phyloP scores from a whole-genome alignment of 2,888 invertebrate genomes.

The Brassicogethes aeneus region DNA sequence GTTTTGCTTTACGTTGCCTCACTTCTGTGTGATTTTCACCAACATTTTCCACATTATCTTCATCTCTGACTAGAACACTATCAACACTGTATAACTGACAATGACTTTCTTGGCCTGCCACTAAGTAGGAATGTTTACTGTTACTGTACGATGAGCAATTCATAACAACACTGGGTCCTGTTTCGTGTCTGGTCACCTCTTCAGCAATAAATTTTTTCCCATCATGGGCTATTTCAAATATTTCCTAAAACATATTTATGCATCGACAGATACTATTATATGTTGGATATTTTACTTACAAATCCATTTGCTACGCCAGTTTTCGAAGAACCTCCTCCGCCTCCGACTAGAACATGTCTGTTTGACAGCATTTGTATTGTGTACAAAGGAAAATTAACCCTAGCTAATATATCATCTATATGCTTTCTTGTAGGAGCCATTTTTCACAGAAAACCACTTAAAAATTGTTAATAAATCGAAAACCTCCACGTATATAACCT shows the following conservation, averaged over 20 bases:
- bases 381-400: constrained; percentile 90
- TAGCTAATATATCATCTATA: constrained; percentile 67
- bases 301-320: constrained; percentile 97
- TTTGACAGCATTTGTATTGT: constrained; percentile 83
- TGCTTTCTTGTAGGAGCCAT: constrained; percentile 53
- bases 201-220: constrained; percentile 76
- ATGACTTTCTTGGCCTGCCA: constrained; percentile 87
- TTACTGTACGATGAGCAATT: constrained; percentile 71
- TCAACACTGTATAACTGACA: constrained; percentile 75
- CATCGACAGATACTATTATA: too few species aligned
- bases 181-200: constrained; percentile 83
- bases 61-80: constrained; percentile 38
- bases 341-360: constrained; percentile 90
- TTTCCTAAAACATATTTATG: constrained; percentile 56
- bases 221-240: constrained; percentile 83
- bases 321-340: constrained; percentile 94
- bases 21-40: constrained; percentile 31
- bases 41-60: constrained; percentile 43
- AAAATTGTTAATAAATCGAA: constrained; percentile 11
- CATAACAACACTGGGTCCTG: constrained; percentile 86
- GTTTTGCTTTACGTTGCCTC: constrained; percentile 49
- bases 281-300: constrained; percentile 56
- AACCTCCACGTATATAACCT: constrained; percentile 36
- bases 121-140: constrained; percentile 67
- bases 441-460: constrained; percentile 22